Conservation (phyloP, 2,797 vertebrate genomes). For the Sebastes oblongus region DNA sequence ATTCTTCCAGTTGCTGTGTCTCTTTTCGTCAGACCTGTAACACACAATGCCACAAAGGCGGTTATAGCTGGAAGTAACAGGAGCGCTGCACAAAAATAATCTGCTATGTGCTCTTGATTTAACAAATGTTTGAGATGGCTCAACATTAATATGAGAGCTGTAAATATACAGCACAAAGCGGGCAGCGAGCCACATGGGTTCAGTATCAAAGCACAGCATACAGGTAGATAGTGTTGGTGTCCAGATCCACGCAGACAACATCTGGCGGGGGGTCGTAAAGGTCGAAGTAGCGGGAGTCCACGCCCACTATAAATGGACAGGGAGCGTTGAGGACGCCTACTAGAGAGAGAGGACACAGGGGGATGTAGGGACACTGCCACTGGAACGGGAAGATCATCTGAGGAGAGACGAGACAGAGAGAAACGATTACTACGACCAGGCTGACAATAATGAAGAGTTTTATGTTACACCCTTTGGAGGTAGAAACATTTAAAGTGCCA, state of each 20-base stretch:
- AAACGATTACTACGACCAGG: background rate
- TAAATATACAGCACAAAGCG: background rate
- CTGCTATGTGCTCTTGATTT: background rate
- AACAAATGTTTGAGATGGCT: background rate
- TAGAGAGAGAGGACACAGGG: slow-evolving; percentile 95
- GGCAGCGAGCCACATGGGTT: background rate
- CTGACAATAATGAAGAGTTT: background rate
- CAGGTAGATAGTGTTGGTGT: slow-evolving; percentile 98
- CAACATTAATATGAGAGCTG: background rate
- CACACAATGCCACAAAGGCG: slow-evolving; percentile 25
- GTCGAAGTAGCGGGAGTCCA: slow-evolving; percentile 99
- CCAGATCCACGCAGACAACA: slow-evolving; percentile 97
- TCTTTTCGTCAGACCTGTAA: slow-evolving; percentile 94
- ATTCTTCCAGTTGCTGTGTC: slow-evolving; percentile 92
- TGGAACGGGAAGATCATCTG: slow-evolving; percentile 99
- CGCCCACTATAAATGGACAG: slow-evolving; percentile 95
- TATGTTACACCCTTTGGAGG: background rate
- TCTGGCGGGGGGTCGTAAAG: slow-evolving; percentile 97
- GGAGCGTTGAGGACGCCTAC: slow-evolving; percentile 95
- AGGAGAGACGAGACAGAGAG: slow-evolving; percentile 36
- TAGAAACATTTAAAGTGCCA: background rate
- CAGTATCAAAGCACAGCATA: slow-evolving; percentile 71
- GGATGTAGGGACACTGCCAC: slow-evolving; percentile 99
- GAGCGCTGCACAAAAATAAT: background rate
- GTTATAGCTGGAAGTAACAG: background rate